Percentiles rank a stretch among this genome's conserved stretches.
Evolutionary conservation across 2,113 vertebrate genomes (phyloP).

Genomic region (Bujurquina vittata): DNA sequence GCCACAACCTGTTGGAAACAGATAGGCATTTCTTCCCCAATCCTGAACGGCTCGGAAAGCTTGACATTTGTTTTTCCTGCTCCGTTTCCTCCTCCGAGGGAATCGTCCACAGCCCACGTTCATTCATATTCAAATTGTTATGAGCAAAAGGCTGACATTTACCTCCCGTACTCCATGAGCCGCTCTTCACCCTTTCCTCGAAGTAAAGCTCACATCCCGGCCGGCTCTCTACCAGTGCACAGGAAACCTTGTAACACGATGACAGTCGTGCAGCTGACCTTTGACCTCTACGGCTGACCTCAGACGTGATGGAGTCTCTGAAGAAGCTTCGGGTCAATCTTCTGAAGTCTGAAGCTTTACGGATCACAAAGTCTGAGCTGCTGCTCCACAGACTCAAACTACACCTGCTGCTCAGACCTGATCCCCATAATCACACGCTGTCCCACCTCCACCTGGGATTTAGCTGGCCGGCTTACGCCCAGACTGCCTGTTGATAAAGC

Average conservation of each 20-base stretch:
- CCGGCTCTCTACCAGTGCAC: neutral
- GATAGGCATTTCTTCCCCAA: conserved; percentile 23
- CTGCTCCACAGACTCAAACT: neutral
- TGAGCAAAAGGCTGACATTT: conserved; percentile 40
- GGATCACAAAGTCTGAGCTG: neutral
- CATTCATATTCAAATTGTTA: conserved; percentile 43
- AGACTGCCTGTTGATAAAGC: conserved; percentile 49
- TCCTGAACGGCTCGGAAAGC: conserved; percentile 8
- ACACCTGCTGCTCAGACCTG: neutral
- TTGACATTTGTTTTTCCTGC: conserved; percentile 43
- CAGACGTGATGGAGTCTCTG: neutral
- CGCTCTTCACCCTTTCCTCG: neutral
- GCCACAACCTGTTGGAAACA: conserved; percentile 28
- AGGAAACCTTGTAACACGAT: neutral
- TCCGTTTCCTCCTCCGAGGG: conserved; percentile 6
- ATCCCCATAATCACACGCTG: conserved; percentile 11
- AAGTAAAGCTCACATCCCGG: neutral
- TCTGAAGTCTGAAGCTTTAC: neutral
- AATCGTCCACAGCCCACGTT: conserved; percentile 15
- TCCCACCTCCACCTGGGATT: conserved; percentile 14
- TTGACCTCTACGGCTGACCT: neutral
- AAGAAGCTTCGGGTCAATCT: neutral
- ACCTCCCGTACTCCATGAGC: neutral
- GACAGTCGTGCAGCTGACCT: neutral
- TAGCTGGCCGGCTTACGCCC: conserved; percentile 28